Evolutionary conservation across 2,797 vertebrate species (phyloP), one percentile per base, ranked within the genome.

Genomic region (Sebastes iracundus): DNA sequence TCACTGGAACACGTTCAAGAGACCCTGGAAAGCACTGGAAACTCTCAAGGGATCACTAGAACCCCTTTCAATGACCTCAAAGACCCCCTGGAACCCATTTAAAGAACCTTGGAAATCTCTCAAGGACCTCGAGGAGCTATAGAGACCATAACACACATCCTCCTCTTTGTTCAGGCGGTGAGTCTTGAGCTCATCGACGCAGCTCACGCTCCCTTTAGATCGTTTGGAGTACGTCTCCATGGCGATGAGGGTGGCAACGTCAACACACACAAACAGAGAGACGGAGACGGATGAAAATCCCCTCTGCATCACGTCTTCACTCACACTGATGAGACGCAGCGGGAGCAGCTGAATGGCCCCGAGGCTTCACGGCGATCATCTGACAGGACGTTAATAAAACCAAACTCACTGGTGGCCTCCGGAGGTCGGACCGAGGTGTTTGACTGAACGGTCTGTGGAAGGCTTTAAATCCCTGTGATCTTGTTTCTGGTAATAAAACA

Each of bases 181-280:
- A 64, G 53, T 59, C 77, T 53, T 77, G 63, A 76, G 58, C 28
- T 82, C 68, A 76, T 76, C 52, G 2, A 38, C 0, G 13, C 38
- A 46, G 63, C 28, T 79, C 69, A 1, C 6, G 27, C 18, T 33
- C 61, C 38, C 38, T n/a, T 68, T 3, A 18, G 69, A 74, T 25
- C 46, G 14, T 62, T 35, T 32, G 1, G 22, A 52, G 38, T 16
- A 5, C 3, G 16, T 78, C 52, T 80, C 82, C 12, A 75, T 80
- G 53, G 66, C 5, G 13, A 88, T 18, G 52, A 56, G 66, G 62
- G 49, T 65, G 73, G 69, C 58, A 79, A 88, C 72, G 4, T 55
- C 42, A 78, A 80, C 71, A 82, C 38, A 73, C 23, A 74, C 73
- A 82, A 78, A 83, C 72, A 87, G 7, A 79, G 38, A 72, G 66